Base-by-base conservation (phyloP, 2,888 invertebrate genomes). In the Ariolimax columbianus region DNA sequence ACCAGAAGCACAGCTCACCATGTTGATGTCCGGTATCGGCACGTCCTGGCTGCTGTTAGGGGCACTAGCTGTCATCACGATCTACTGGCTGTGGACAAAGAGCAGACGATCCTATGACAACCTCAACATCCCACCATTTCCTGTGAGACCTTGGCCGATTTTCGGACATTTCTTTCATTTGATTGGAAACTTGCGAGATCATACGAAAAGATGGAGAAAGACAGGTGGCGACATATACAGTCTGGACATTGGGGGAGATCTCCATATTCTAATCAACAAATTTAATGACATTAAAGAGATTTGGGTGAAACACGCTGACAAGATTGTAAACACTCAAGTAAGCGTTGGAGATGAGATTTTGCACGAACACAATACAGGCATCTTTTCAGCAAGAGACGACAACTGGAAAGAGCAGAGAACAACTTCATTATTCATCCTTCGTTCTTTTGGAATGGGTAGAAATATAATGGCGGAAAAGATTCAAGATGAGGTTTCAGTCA, bases 391-490 rank as follows among this genome's bases (percentile, higher is more conserved):
- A 9, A 72, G 68, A 17, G 86, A 83, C 14, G 11, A 75, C 17
- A 55, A 66, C 40, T 84, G 86, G 86, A 84, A 84, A 68, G 84
- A 84, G 33, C 84, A 82, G 66, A 55, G 86, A 14, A 75, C 78
- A 51, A 47, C 72, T 33, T 33, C 82, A 11, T 30, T 82, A 40
- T 55, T 72, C 30, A 86, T 86, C 36, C 79, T 86, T 14, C 66
- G 80, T n/a, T 63, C 77, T n/a, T 59, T 86, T 23, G 82, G 84
- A 40, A 82, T 86, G 86, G 86, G 86, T 59, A 84, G 78, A 51
- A 70, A 84, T 26, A 4, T 82, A 7, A 43, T 84, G 84, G 84
- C 81, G 14, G 68, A 82, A 19, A 86, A 75, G 33, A 66, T 84
- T 14, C 68, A 79, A 40, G 82, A 84, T 66, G 86, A 86, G 70